Conservation (phyloP, 2,113 vertebrate species). For the Chiloscyllium plagiosum region DNA sequence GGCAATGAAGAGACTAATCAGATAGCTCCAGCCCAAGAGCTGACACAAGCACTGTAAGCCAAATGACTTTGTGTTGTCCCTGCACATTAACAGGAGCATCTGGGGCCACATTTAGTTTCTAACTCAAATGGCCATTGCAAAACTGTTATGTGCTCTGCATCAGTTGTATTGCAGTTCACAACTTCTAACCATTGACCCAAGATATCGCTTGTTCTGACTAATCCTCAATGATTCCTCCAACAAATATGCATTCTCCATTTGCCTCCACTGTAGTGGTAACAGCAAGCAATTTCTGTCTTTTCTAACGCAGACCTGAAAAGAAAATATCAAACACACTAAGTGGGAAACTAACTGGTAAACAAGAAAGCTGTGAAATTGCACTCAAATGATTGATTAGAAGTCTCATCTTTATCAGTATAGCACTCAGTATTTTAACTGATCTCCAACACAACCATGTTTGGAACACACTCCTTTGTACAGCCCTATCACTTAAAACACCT, state of each 20-base stretch:
- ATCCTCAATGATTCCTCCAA: not conserved
- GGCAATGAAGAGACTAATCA: not conserved
- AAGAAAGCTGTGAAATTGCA: conserved; percentile 11
- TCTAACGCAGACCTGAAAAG: not conserved
- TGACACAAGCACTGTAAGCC: not conserved
- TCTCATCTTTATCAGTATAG: not conserved
- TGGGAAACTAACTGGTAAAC: not conserved
- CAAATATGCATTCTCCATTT: not conserved
- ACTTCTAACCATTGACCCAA: not conserved
- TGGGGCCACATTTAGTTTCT: not conserved
- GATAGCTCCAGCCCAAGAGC: not conserved
- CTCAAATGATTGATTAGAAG: not conserved
- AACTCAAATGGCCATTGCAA: not conserved
- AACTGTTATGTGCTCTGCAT: not conserved
- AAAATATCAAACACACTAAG: not conserved
- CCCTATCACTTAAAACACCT: not conserved
- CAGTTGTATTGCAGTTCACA: not conserved
- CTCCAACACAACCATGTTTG: not conserved
- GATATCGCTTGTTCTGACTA: not conserved
- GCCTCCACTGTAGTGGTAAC: not conserved
- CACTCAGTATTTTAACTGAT: not conserved
- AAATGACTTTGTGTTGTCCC: not conserved
- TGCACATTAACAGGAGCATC: not conserved
- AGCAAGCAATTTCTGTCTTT: not conserved
- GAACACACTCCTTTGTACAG: not conserved